A percentile compares a stretch with the other conserved stretches of the same genome.
phyloP scores from a whole-genome alignment of 2,888 invertebrate species.

The Lycophotia porphyrea region DNA sequence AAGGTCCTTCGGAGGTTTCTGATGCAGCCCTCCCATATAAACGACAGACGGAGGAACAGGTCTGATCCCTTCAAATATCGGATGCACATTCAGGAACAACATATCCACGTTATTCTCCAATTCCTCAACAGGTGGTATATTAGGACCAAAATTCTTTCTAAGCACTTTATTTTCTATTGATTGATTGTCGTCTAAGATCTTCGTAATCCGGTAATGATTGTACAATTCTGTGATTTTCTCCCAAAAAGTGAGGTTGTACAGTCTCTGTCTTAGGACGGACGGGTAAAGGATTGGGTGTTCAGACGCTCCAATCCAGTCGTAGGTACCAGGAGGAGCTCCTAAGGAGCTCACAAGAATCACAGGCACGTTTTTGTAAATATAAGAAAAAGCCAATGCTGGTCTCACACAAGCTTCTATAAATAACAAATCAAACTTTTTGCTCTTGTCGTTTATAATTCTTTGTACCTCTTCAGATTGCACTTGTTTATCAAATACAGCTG shows the following conservation, averaged over 20 bases:
- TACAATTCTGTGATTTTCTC: conserved; percentile 70
- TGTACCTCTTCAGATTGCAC: conserved; percentile 58
- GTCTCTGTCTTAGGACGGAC: conserved; percentile 48
- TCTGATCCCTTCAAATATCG: conserved; percentile 70
- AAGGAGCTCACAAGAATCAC: conserved; percentile 74
- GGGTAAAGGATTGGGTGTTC: conserved; percentile 72
- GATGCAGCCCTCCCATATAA: conserved; percentile 72
- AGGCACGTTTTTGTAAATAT: conserved; percentile 64
- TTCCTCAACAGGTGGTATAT: conserved; percentile 61
- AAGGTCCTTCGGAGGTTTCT: conserved; percentile 63
- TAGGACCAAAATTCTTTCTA: conserved; percentile 59
- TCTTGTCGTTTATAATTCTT: conserved; percentile 64
- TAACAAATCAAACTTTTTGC: conserved; percentile 65
- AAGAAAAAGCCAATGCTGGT: conserved; percentile 56
- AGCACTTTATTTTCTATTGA: conserved; percentile 52
- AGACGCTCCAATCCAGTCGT: conserved; percentile 68
- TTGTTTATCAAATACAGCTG: conserved; percentile 51
- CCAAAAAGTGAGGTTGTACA: conserved; percentile 68
- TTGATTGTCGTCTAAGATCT: conserved; percentile 18
- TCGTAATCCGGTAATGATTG: conserved; percentile 41
- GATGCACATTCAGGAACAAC: conserved; percentile 70
- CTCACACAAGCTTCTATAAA: conserved; percentile 65
- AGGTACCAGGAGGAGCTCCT: conserved; percentile 58
- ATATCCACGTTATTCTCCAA: conserved; percentile 70
- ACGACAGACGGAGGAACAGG: conserved; percentile 72